Conservation (phyloP, 2,797 vertebrate species). For the Eospalax fontanierii region DNA sequence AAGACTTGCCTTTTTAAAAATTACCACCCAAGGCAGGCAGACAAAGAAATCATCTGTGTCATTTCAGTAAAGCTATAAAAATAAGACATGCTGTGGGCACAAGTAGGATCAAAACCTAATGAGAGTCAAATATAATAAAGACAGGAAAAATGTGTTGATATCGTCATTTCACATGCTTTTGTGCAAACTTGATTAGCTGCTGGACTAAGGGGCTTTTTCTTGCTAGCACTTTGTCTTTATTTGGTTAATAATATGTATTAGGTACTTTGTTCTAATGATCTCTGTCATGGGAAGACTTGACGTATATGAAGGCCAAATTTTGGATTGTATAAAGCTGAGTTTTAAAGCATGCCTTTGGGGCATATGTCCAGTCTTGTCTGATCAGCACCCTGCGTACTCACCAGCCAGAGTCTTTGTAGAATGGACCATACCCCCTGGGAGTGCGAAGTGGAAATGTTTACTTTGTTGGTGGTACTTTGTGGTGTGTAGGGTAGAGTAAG, state of each 20-base stretch:
- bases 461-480: neutral
- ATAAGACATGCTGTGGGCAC: conserved; percentile 76
- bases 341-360: neutral
- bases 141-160: conserved; percentile 76
- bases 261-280: neutral
- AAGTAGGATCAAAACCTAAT: conserved; percentile 53
- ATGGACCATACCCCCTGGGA: neutral
- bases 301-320: neutral
- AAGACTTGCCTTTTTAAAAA: conserved; percentile 77
- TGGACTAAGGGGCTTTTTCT: neutral
- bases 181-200: neutral
- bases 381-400: neutral
- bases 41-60: conserved; percentile 81
- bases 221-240: neutral
- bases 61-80: conserved; percentile 81
- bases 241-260: neutral
- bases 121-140: conserved; percentile 80
- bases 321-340: neutral
- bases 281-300: neutral
- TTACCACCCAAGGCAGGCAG: conserved; percentile 63
- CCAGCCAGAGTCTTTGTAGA: neutral
- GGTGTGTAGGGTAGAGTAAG: neutral
- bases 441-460: neutral
- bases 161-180: conserved; percentile 19
- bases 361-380: neutral